These are phyloP conservation scores for Heterocephalus glaber DNA, from an alignment of 2,113 vertebrate species.

Conservation along the genomic window DNA sequence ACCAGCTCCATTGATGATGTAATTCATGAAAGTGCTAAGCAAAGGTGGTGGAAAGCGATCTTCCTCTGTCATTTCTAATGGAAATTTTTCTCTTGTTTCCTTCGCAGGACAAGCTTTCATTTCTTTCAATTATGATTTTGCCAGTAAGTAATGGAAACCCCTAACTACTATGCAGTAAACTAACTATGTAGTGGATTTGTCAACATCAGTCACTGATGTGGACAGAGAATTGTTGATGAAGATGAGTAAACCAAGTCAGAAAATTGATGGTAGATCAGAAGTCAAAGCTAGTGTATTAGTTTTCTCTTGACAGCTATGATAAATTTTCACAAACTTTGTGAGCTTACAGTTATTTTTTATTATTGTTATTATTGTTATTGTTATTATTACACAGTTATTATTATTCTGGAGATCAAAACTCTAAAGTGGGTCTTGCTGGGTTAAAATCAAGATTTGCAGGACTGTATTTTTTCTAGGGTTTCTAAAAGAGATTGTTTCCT, in stretches of 20 bases:
- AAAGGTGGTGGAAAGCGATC: background rate
- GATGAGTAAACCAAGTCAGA: background rate
- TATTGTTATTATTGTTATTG: no score
- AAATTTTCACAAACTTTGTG: background rate
- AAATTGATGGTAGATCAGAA: background rate
- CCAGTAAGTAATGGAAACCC: background rate
- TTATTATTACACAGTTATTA: background rate
- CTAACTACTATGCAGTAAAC: background rate
- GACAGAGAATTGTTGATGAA: background rate
- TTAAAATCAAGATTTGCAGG: background rate
- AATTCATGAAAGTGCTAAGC: background rate
- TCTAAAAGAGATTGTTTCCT: background rate
- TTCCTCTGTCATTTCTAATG: background rate
- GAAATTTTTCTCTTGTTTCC: background rate
- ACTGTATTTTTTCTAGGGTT: background rate
- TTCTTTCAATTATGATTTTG: background rate
- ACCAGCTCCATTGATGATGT: fast-evolving
- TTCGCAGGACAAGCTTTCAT: background rate
- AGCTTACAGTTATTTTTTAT: no score
- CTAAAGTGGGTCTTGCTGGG: background rate
- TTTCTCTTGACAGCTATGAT: background rate
- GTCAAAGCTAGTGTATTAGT: background rate
- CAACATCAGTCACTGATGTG: background rate
- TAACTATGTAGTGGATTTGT: background rate
- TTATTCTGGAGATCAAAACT: background rate